These are phyloP conservation scores for Platerodrilus igneus DNA, from an alignment of 2,888 invertebrate genomes.

Conservation along the genomic window DNA sequence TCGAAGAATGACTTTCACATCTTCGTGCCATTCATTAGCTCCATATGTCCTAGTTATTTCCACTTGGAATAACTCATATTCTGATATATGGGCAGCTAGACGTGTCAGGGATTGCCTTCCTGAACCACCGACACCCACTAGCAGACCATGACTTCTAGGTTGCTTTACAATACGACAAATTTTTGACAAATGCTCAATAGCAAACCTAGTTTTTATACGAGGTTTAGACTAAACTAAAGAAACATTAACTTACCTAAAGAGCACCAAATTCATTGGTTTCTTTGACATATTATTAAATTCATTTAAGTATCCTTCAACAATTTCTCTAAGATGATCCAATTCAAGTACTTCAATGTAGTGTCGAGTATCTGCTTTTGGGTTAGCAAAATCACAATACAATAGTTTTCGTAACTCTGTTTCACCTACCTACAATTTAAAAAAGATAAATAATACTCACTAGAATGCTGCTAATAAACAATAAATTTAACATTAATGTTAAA, in stretches of 20 bases:
- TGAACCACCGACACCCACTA: constrained; percentile 91
- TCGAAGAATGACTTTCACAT: constrained; percentile 74
- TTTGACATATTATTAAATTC: constrained; percentile 95
- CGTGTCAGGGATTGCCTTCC: constrained; percentile 88
- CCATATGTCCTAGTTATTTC: constrained; percentile 88
- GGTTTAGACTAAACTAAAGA: no score
- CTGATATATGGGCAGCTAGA: constrained; percentile 88
- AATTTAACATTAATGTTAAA: no score
- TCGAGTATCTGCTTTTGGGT: constrained; percentile 85
- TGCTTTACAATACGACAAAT: constrained; percentile 88
- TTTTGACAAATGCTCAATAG: constrained; percentile 88
- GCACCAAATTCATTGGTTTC: constrained; percentile 92
- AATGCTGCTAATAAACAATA: no score
- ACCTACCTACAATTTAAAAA: constrained; percentile 54
- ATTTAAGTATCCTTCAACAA: constrained; percentile 82
- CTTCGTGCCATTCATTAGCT: constrained; percentile 84
- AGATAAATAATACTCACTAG: no score
- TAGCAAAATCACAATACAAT: constrained; percentile 92
- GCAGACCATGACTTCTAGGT: constrained; percentile 82
- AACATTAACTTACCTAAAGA: constrained; percentile 66
- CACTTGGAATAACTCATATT: constrained; percentile 87
- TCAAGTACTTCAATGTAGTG: constrained; percentile 86
- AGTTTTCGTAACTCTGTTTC: constrained; percentile 80
- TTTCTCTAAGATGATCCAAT: constrained; percentile 70
- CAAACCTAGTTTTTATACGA: constrained; percentile 65